Evolutionary conservation across 2,797 vertebrate species (phyloP), one percentile per base, ranked within the genome.

Genomic region (Rhinatrema bivittatum): DNA sequence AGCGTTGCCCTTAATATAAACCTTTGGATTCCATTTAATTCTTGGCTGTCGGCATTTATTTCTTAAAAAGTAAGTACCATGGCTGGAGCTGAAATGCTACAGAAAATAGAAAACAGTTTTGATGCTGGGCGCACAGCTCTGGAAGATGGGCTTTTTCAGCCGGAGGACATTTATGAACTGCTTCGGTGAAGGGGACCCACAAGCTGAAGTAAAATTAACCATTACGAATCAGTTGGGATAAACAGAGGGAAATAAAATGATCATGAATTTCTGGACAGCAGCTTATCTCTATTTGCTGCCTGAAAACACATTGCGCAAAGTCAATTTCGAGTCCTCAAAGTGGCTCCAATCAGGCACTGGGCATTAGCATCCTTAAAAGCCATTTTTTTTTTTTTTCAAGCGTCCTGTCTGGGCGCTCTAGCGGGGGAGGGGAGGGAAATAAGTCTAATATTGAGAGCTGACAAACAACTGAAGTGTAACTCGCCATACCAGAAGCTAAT

Each of bases 301-400:
- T 47, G 33, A 49, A 74, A 33, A 43, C 36, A 36, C 50, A 36
- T 50, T 46, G 45, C 50, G 28, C 47, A 58, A 32, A 68, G 55
- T 45, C 42, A 44, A 58, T 56, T 63, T 66, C 60, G 29, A 49
- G 36, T 25, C 50, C 50, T 75, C 60, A n/a, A 47, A 62, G 60
- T 41, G 48, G 55, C 46, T 62, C 53, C 70, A 68, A 69, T 69
- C 68, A 64, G 17, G 32, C 39, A 13, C 28, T 64, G 51, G 68
- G 65, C 31, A 19, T 50, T 50, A 53, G 46, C 48, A 53, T 78
- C 67, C 56, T 70, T 70, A 73, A 62, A 73, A 74, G 52, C 55
- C 45, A 47, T 44, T 52, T 54, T 55, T 35, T 49, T 44, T 17
- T 25, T 56, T 63, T 57, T 37, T 33, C 32, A 48, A 53, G 43